Base-by-base conservation (phyloP, 2,797 vertebrate species). In the Cetoscarus ocellatus region DNA sequence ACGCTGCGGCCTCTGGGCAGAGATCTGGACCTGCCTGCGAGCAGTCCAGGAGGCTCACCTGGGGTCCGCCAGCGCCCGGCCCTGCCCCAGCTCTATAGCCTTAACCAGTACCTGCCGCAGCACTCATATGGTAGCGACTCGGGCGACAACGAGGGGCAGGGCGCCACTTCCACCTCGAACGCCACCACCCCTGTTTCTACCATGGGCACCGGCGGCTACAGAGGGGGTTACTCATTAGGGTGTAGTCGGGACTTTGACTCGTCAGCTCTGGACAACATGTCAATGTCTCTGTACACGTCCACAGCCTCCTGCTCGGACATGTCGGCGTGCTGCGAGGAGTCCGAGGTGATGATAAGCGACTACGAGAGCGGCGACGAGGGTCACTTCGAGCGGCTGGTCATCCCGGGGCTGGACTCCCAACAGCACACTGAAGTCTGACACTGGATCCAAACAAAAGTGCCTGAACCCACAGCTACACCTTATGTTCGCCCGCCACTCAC, bases 391-490 rank as follows among this genome's bases (percentile, higher is more conserved):
- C 87, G 81, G 72, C 90, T 94, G 86, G 87, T 94, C 67, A 93
- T 97, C 85, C 96, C 96, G 34, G 90, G 95, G 0, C 96, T 97
- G 52, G 96, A 97, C 90, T 93, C 95, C 75, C 97, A 97, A 80
- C 98, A 99, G 82, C 98, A 99, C 88, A 99, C 98, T 66, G 95
- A 99, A 95, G 98, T 99, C 96, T 99, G 97, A 99, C 94, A 88
- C 94, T 94, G 95, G 93, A 91, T 88, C 92, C 93, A 94, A 95
- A 95, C 91, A 93, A 93, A 99, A 99, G 98, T 99, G 98, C 98
- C 98, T 99, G 95, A 96, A 97, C 93, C 91, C 88, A 78, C 85
- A 87, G 85, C 84, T 79, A 77, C 82, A 85, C 69, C 75, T 85
- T 67, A 81, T 67, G 74, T 80, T 85, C 61, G 68, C 86, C 82